These are phyloP conservation scores for Leptodactylus fallax DNA, from an alignment of 2,797 vertebrate genomes.

Conservation along the genomic window DNA sequence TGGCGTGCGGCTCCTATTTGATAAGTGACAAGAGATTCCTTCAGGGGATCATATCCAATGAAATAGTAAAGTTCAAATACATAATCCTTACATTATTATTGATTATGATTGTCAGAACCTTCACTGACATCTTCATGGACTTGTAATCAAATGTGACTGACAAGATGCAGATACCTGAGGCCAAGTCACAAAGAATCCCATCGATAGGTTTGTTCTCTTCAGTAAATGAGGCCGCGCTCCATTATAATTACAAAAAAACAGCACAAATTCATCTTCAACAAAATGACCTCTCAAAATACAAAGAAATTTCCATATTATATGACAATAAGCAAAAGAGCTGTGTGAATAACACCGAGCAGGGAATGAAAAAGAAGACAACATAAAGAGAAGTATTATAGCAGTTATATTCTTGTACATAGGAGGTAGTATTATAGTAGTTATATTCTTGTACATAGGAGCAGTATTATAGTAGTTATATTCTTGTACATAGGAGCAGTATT, in stretches of 20 bases:
- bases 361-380: not conserved
- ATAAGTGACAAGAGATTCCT: constrained; percentile 45
- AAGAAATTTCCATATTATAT: not conserved
- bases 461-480: constrained; percentile 10
- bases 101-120: constrained; percentile 59
- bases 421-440: not conserved
- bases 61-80: constrained; percentile 50
- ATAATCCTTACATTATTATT: constrained; percentile 59
- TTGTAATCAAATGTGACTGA: constrained; percentile 60
- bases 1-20: constrained; percentile 35
- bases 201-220: constrained; percentile 25
- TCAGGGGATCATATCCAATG: constrained; percentile 43
- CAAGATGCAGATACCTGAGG: constrained; percentile 43
- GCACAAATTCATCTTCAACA: constrained; percentile 21
- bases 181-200: constrained; percentile 14
- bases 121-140: constrained; percentile 54
- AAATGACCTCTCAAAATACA: too few species aligned
- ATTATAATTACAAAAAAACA: constrained; percentile 30
- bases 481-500: not conserved
- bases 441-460: not conserved
- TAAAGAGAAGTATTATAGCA: not conserved
- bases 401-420: not conserved
- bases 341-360: not conserved
- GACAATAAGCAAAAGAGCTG: not conserved
- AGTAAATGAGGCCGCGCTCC: constrained; percentile 21